These are phyloP conservation scores for Diloba caeruleocephala DNA, from an alignment of 2,888 invertebrate genomes.

Conservation along the genomic window DNA sequence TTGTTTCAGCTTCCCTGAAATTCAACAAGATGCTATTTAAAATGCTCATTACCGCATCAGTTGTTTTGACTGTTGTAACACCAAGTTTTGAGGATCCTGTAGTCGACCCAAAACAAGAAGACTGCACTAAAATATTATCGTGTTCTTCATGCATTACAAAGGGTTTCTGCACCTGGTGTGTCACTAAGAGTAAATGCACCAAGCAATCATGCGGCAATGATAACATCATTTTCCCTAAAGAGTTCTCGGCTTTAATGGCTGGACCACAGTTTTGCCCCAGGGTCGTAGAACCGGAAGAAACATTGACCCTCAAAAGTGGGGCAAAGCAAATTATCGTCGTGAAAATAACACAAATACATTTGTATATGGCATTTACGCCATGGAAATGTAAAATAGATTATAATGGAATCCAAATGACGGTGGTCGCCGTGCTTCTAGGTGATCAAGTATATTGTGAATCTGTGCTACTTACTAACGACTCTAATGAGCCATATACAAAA, in stretches of 20 bases:
- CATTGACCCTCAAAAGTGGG: slow-evolving; percentile 68
- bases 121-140: slow-evolving; percentile 61
- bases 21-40: slow-evolving; percentile 34
- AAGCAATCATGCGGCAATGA: slow-evolving; percentile 77
- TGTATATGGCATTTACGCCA: slow-evolving; percentile 80
- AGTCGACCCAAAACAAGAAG: slow-evolving; percentile 44
- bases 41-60: slow-evolving; percentile 28
- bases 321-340: slow-evolving; percentile 64
- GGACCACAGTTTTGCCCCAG: slow-evolving; percentile 77
- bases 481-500: slow-evolving; percentile 59
- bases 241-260: slow-evolving; percentile 70
- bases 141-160: slow-evolving; percentile 71
- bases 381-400: slow-evolving; percentile 75
- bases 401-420: slow-evolving; percentile 57
- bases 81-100: slow-evolving; percentile 29
- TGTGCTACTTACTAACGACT: slow-evolving; percentile 67
- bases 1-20: slow-evolving; percentile 33
- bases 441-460: slow-evolving; percentile 74
- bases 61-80: slow-evolving; percentile 35
- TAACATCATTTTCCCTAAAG: slow-evolving; percentile 75
- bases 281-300: slow-evolving; percentile 64
- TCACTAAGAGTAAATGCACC: slow-evolving; percentile 78
- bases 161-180: slow-evolving; percentile 75
- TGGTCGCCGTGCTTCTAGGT: slow-evolving; percentile 65
- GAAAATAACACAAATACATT: slow-evolving; percentile 78